These are phyloP conservation scores for Cryptotermes secundus DNA, from an alignment of 1,140 invertebrate genomes.

Conservation along the genomic window DNA sequence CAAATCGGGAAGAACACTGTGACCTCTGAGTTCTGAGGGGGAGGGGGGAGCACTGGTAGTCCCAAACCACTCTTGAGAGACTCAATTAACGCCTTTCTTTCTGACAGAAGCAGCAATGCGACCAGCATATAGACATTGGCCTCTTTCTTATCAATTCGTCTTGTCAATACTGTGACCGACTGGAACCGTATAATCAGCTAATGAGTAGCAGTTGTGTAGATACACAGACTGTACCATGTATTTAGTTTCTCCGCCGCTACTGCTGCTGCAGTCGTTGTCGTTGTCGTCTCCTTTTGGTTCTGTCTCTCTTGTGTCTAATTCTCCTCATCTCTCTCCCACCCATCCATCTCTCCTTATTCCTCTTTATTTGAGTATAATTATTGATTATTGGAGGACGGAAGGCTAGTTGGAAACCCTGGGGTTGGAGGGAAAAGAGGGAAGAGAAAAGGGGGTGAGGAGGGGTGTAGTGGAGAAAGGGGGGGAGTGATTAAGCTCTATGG, in stretches of 20 bases:
- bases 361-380: constrained; percentile 37
- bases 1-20: too few relatives aligned
- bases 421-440: constrained; percentile 21
- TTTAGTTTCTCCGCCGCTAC: constrained; percentile 24
- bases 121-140: too few relatives aligned
- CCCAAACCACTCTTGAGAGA: too few relatives aligned
- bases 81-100: too few relatives aligned
- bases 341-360: constrained; percentile 36
- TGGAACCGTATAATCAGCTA: background rate
- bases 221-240: constrained; percentile 3
- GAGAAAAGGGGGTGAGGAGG: constrained; percentile 14
- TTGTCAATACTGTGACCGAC: background rate
- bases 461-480: constrained; percentile 28
- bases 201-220: background rate
- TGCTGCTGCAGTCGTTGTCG: background rate
- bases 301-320: background rate
- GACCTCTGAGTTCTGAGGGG: too few relatives aligned
- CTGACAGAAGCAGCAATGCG: too few relatives aligned
- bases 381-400: constrained; percentile 34
- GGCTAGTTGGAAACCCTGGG: constrained; percentile 31
- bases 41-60: too few relatives aligned
- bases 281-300: constrained; percentile 13
- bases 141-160: too few relatives aligned
- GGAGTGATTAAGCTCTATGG: constrained; percentile 35
- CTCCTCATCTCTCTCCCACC: constrained; percentile 23